Evolutionary conservation across 2,797 vertebrate genomes (phyloP).

Genomic region (Zonotrichia albicollis): DNA sequence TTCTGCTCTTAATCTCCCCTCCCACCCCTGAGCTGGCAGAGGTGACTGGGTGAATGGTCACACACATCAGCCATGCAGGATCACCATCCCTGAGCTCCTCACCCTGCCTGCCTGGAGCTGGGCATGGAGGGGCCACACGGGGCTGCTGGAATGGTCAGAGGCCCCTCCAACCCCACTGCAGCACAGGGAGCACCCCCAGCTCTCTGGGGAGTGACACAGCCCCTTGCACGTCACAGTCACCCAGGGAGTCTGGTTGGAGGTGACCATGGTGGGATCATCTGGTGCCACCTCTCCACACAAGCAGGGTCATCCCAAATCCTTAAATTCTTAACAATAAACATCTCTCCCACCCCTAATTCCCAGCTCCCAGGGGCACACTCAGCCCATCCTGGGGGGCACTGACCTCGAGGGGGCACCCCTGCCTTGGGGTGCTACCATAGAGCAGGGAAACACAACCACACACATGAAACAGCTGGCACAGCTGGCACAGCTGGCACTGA

Average conservation of each 20-base stretch:
- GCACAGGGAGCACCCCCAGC: neutral
- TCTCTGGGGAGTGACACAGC: neutral
- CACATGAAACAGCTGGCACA: neutral
- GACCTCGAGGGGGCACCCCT: neutral
- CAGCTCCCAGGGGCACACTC: neutral
- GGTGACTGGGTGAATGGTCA: neutral
- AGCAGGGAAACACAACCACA: neutral
- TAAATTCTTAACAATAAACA: neutral
- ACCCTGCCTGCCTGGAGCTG: rapidly evolving
- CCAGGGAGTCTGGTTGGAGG: neutral
- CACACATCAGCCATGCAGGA: rapidly evolving
- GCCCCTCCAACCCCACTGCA: neutral
- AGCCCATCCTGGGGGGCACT: neutral
- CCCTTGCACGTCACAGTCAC: neutral
- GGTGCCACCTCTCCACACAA: neutral
- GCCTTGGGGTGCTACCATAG: neutral
- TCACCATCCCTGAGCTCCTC: neutral
- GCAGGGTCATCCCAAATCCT: neutral
- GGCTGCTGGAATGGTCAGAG: neutral
- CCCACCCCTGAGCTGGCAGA: neutral
- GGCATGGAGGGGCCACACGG: neutral
- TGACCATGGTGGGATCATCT: neutral
- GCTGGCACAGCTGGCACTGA: neutral
- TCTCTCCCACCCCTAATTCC: neutral
- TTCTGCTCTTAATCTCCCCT: slow-evolving; percentile 42